These are phyloP conservation scores for Osmerus mordax DNA, from an alignment of 2,113 vertebrate genomes.

Conservation along the genomic window DNA sequence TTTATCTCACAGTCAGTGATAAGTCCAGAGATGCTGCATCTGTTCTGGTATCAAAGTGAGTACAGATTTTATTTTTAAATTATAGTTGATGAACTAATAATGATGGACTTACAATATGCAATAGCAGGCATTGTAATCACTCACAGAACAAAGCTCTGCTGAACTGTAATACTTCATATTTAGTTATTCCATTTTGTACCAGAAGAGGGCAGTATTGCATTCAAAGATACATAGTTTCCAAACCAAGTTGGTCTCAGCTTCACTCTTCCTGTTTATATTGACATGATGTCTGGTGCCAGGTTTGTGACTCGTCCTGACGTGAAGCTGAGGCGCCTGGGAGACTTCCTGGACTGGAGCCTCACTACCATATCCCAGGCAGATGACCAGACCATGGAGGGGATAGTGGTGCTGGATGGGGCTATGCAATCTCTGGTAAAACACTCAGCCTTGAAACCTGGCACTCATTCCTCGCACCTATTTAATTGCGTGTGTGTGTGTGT, in stretches of 20 bases:
- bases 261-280: not conserved
- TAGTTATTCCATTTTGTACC: conserved; percentile 9
- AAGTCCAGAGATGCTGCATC: conserved; percentile 87
- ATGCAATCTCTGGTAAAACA: conserved; percentile 88
- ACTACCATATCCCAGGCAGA: conserved; percentile 74
- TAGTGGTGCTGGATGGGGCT: conserved; percentile 80
- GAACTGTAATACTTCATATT: not conserved
- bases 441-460: not conserved
- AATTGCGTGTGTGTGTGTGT: conserved; percentile 12
- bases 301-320: conserved; percentile 93
- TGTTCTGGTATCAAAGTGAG: conserved; percentile 95
- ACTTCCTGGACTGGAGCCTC: conserved; percentile 91
- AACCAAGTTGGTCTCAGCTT: not conserved
- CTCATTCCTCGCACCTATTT: not conserved
- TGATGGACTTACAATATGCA: no score
- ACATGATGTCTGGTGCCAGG: conserved; percentile 60
- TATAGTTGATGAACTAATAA: no score
- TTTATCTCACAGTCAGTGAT: conserved; percentile 85
- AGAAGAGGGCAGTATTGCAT: conserved; percentile 50
- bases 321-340: conserved; percentile 79
- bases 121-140: not conserved
- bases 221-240: not conserved
- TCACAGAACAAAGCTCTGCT: not conserved
- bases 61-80: not conserved
- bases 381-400: conserved; percentile 76